phyloP scores from a whole-genome alignment of 2,888 invertebrate genomes.

The Cheilosia urbana region DNA sequence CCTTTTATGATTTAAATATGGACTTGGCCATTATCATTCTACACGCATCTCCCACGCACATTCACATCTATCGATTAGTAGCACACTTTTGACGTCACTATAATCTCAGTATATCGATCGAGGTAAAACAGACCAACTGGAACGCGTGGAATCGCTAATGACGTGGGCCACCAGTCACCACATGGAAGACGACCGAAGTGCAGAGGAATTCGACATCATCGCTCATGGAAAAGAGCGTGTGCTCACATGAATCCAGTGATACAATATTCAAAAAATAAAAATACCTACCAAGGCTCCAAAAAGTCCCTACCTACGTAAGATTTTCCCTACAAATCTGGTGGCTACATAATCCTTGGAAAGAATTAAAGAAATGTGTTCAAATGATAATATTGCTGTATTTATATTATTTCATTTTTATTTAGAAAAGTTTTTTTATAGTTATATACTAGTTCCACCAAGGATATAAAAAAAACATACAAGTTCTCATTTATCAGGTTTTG shows the following conservation, averaged over 20 bases:
- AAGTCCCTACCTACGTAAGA: no score
- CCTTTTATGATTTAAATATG: slow-evolving; percentile 59
- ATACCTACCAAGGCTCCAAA: no score
- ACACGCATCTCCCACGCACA: slow-evolving; percentile 44
- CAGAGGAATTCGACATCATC: slow-evolving; percentile 25
- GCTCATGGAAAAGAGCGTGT: not conserved
- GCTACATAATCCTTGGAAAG: no score
- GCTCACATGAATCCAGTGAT: slow-evolving; percentile 40
- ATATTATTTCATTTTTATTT: no score
- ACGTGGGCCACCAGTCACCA: slow-evolving; percentile 8
- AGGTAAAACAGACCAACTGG: not conserved
- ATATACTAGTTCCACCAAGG: no score
- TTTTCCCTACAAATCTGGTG: no score
- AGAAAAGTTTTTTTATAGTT: no score
- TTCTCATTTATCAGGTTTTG: no score
- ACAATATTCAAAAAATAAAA: no score
- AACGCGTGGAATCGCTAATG: slow-evolving; percentile 3
- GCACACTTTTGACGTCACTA: slow-evolving; percentile 59
- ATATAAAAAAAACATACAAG: no score
- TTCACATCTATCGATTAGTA: slow-evolving; percentile 49
- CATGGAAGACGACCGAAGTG: slow-evolving; percentile 21
- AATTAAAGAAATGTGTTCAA: no score
- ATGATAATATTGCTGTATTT: no score
- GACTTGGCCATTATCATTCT: slow-evolving; percentile 20
- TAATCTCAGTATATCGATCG: slow-evolving; percentile 51